Evolutionary conservation across 1,140 invertebrate genomes (phyloP), one percentile per base, ranked within the genome.

Genomic region (Drosophila novamexicana): DNA sequence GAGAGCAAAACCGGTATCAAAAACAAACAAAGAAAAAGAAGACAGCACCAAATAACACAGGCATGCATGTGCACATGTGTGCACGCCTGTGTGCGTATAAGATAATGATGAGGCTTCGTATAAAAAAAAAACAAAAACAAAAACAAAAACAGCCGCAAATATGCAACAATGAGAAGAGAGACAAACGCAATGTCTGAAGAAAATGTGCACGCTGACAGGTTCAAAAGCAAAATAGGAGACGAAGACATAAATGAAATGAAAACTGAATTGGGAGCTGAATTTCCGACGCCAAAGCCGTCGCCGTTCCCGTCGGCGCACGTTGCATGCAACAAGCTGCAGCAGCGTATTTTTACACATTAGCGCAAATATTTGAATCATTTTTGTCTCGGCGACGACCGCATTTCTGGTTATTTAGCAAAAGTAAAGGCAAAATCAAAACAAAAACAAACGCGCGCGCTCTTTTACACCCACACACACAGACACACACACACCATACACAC

Each of bases 241-340:
- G 71, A 49, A 72, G 57, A 79, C 80, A 66, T 75, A 82, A 79
- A 49, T 71, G 52, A 83, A 79, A 82, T 64, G 65, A 56, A 69
- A 85, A 6, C 18, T 29, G 29, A 49, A 49, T 78, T 68, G 71
- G 67, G 54, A 64, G 67, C 67, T 71, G 52, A 71, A 70, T 59
- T 64, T 29, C 22, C 22, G 22, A 29, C 22, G 4, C 22, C 22
- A 29, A 29, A 29, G 67, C 40, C 65, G 45, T 32, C 40, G 65
- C 56, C 57, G 50, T 18, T 1, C 57, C 56, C 57, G 50, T 47
- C 36, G 29, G 59, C 64, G 50, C 39, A 36, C 62, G 67, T 77
- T 68, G 77, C 84, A 89, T 86, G 84, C 83, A 86, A 86, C 83
- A 86, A 86, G 83, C 83, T 70, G 83, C 79, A 77, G 34, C 49